These are phyloP conservation scores for honey bee (Apis mellifera) DNA, from an alignment of 1,140 invertebrate species.

Conservation along the genomic window Amel_HAv3.1 CM009939.2:11030001-11030500, in stretches of 20 bases:
- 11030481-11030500: background rate
- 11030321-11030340: no score
- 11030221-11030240: no score
- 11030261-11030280: no score
- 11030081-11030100: background rate
- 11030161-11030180: slow-evolving; percentile 4
- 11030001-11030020: slow-evolving; percentile 1
- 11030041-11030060: background rate
- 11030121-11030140: background rate
- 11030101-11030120: background rate
- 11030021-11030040: background rate
- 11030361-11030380: background rate
- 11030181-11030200: slow-evolving; percentile 9
- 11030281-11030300: no score
- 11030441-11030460: slow-evolving; percentile 4
- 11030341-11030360: background rate
- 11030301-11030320: no score
- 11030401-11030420: background rate
- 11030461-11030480: slow-evolving; percentile 1
- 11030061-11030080: background rate
- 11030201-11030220: slow-evolving; percentile 39
- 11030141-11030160: slow-evolving; percentile 43
- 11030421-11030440: background rate
- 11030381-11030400: background rate
- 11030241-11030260: no score